A percentile compares a stretch with the other conserved stretches of the same genome.
These are phyloP conservation scores for Dromas ardeola DNA, from an alignment of 2,113 vertebrate species.

Conservation along the genomic window DNA sequence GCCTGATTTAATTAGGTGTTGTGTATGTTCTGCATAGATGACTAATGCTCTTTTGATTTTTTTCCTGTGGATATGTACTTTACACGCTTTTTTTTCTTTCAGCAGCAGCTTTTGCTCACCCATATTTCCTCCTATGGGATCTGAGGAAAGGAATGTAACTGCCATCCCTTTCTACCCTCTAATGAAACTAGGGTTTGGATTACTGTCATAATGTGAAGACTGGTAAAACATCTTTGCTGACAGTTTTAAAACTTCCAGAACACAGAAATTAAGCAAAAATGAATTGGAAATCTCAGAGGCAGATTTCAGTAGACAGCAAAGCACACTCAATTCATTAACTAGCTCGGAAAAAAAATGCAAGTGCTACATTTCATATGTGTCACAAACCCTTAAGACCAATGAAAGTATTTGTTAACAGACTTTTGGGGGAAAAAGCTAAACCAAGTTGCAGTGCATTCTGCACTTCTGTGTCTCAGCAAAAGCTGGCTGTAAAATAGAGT, in stretches of 20 bases:
- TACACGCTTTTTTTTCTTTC: neutral
- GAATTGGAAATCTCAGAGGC: neutral
- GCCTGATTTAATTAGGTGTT: conserved; percentile 61
- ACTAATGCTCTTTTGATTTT: neutral
- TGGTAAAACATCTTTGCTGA: neutral
- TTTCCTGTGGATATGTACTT: neutral
- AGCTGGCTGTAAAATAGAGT: neutral
- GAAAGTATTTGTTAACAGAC: neutral
- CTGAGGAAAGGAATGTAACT: neutral
- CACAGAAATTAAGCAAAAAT: neutral
- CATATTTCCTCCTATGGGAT: neutral
- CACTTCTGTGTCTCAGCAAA: neutral
- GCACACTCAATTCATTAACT: neutral
- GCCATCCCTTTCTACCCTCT: neutral
- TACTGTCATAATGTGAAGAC: neutral
- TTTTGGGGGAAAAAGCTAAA: neutral
- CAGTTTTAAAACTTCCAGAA: neutral
- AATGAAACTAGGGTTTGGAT: neutral
- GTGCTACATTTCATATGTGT: neutral
- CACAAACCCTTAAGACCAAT: neutral
- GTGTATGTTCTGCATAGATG: conserved; percentile 32
- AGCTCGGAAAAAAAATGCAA: neutral
- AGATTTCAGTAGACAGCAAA: neutral
- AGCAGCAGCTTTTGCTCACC: neutral
- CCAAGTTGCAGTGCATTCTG: neutral